Evolutionary conservation across 2,797 vertebrate genomes (phyloP).

Genomic region (Distichodus sexfasciatus): DNA sequence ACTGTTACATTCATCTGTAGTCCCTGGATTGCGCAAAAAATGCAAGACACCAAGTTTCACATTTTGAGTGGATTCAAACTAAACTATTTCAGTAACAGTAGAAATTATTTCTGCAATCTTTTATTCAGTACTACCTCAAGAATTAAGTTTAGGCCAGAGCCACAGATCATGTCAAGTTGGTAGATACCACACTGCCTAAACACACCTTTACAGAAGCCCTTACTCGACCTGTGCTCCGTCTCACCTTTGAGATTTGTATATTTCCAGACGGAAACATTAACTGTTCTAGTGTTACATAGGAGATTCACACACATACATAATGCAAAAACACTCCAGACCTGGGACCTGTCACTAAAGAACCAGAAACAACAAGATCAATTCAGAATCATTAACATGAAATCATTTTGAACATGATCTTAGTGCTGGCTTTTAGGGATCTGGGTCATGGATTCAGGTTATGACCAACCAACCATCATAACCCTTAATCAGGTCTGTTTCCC

Average conservation of each 20-base stretch:
- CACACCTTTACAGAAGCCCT: conserved; percentile 13
- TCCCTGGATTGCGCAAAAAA: background rate
- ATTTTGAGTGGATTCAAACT: background rate
- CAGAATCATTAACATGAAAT: background rate
- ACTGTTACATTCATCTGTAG: background rate
- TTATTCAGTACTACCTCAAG: background rate
- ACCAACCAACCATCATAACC: conserved; percentile 6
- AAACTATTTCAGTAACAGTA: background rate
- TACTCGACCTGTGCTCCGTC: background rate
- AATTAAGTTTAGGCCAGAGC: background rate
- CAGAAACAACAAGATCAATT: background rate
- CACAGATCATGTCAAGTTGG: background rate
- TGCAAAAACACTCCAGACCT: background rate
- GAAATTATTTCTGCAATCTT: background rate
- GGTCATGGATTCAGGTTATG: background rate
- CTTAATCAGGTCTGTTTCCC: background rate
- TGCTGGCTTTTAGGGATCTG: background rate
- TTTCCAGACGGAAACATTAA: conserved; percentile 25
- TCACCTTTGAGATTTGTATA: background rate
- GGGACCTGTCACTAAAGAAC: background rate
- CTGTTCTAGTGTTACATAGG: conserved; percentile 5
- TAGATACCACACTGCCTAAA: background rate
- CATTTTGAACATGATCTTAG: background rate
- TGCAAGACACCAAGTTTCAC: background rate
- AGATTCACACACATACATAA: background rate